Base-by-base conservation (phyloP, 1,140 invertebrate genomes). In the Drosophila sucinea region DNA sequence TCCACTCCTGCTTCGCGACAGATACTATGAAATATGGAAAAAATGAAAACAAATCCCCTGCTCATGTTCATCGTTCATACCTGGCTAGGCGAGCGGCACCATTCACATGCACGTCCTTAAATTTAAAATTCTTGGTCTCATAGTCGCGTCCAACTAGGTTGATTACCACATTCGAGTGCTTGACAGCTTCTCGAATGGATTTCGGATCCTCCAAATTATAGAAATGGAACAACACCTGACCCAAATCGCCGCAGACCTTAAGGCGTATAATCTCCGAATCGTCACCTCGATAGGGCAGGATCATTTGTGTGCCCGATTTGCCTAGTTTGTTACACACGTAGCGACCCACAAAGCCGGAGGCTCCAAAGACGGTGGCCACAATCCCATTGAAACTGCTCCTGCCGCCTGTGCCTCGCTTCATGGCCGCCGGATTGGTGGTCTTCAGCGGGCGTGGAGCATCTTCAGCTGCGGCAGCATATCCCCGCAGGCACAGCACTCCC, bases 101-200 rank as follows among this genome's bases (percentile, higher is more conserved):
- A 56, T 95, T 93, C 0, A 96, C 94, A 93, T 98, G 93, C 1
- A 97, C 96, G 94, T 98, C 96, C 33, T 96, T 92, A 87, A 95
- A 98, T 55, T 93, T 94, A 73, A 96, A 99, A 91, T 98, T 98
- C 93, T 94, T 96, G 0, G 98, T 99, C 92, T 98, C 97, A 93
- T 95, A 98, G 74, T 98, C 96, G 60, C 96, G 93, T 27, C 98
- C 98, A 81, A 99, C 95, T 40, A 99, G 93, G 93, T 99, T 99
- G 73, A 99, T 95, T 1, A 99, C 99, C 69, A 99, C 96, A 94
- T 99, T 99, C 0, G 98, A 99, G 93, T 99, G 97, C 85, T 97
- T 96, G 4, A 99, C 94, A 8, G 96, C 96, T 92, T 96, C 97
- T 3, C 95, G 93, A 77, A 99, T 96, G 0, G 96, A 95, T n/a